Evolutionary conservation across 2,113 vertebrate genomes (phyloP), one percentile per base, ranked within the genome.

Genomic region (Malurus elegans): DNA sequence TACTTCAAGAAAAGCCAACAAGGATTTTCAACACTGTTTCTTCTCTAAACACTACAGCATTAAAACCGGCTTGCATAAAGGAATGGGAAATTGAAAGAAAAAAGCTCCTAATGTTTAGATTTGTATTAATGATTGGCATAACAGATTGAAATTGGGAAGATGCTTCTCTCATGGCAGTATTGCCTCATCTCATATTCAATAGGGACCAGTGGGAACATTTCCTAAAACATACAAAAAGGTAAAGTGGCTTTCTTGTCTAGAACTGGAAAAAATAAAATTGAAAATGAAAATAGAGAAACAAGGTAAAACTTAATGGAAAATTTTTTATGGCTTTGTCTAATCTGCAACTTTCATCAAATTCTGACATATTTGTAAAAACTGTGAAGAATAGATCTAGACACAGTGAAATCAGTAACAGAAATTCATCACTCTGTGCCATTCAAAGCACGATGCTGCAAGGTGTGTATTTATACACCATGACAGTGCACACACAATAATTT

Each of bases 401-500:
- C 10, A 79, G 50, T 7, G 82, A 57, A 86, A 92, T 72, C 40
- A 76, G 4, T 42, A 47, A 79, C 18, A 90, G 48, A 89, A 92
- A 73, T 74, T 67, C 64, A 75, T 58, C 51, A 44, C 38, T 71
- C 26, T 57, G 18, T 76, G 50, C 54, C 56, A 36, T 79, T 85
- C 44, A 82, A 91, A 94, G 70, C 40, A 84, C 21, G 5, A n/a
- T 57, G 11, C 82, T 91, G 57, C 95, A 93, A 95, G 90, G 81
- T 69, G 60, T 82, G 24, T 64, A 61, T 76, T 70, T 56, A 86
- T 44, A 58, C 15, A 48, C 34, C 20, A 12, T 32, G 24, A 93
- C 79, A 91, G 76, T 88, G 85, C 58, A 82, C 70, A 56, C 53
- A 53, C 25, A 28, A 66, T 74, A 85, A 93, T 90, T 96, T 97